These are phyloP conservation scores for Hyaena hyaena DNA, from an alignment of 2,113 vertebrate species.

Conservation along the genomic window DNA sequence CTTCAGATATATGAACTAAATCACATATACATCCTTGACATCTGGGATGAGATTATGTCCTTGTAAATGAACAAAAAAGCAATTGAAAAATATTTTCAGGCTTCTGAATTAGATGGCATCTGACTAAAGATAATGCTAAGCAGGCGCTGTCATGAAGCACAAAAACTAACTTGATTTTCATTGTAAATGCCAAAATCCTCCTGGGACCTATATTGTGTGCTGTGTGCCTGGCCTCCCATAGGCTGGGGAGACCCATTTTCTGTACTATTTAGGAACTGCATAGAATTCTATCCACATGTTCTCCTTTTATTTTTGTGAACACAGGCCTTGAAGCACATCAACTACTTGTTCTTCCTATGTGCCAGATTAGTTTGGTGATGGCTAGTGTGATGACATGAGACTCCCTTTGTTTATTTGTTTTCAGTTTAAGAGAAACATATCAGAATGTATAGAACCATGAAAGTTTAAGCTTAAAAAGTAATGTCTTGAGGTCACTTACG, in stretches of 20 bases:
- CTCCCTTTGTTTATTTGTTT: neutral
- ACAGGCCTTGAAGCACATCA: neutral
- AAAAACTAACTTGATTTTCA: slow-evolving; percentile 9
- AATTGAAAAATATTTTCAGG: neutral
- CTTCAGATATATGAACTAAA: neutral
- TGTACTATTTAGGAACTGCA: neutral
- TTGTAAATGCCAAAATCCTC: neutral
- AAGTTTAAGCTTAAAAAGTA: neutral
- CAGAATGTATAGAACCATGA: neutral
- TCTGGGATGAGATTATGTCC: neutral
- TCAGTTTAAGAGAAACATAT: neutral
- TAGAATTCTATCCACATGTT: neutral
- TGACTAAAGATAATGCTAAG: neutral
- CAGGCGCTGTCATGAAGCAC: neutral
- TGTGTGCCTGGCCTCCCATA: neutral
- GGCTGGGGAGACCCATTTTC: neutral
- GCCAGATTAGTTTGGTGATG: neutral
- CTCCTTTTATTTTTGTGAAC: neutral
- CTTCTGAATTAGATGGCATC: neutral
- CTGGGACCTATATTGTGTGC: neutral
- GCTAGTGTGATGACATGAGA: neutral
- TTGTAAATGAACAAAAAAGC: neutral
- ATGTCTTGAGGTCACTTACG: neutral
- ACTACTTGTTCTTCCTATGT: neutral
- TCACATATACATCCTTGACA: neutral